phyloP scores from a whole-genome alignment of 2,797 vertebrate genomes.

The Poecilia wingei region DNA sequence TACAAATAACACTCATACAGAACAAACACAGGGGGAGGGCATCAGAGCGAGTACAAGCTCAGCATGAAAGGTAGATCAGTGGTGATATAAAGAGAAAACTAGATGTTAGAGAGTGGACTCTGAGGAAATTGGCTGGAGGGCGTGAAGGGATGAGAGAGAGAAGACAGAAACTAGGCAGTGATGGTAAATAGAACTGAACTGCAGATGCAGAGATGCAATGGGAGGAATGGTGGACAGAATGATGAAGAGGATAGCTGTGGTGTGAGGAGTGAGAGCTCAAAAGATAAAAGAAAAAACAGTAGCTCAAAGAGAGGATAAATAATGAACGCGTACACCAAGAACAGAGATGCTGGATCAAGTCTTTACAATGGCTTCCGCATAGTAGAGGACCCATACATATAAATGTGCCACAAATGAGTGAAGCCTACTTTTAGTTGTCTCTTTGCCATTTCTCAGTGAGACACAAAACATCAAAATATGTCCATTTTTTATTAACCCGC shows the following conservation, averaged over 20 bases:
- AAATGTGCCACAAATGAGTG: not conserved
- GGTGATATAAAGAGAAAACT: constrained; percentile 74
- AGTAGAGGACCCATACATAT: not conserved
- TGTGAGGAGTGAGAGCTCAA: constrained; percentile 38
- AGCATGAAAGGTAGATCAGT: constrained; percentile 74
- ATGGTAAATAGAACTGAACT: constrained; percentile 66
- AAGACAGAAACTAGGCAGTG: constrained; percentile 59
- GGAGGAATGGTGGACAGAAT: constrained; percentile 49
- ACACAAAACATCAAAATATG: constrained; percentile 5
- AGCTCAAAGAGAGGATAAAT: constrained; percentile 32
- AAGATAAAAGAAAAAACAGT: constrained; percentile 40
- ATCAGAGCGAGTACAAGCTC: constrained; percentile 68
- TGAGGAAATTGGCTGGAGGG: constrained; percentile 73
- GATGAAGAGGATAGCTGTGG: constrained; percentile 50
- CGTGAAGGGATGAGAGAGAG: constrained; percentile 58
- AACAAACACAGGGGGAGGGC: constrained; percentile 73
- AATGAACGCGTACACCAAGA: constrained; percentile 19
- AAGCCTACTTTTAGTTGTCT: not conserved
- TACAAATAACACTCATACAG: constrained; percentile 78
- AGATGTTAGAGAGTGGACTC: constrained; percentile 71
- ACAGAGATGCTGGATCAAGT: constrained; percentile 21
- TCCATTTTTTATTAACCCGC: constrained; percentile 5
- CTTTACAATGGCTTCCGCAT: not conserved
- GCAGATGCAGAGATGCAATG: constrained; percentile 51
- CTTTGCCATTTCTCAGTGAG: not conserved